Evolutionary conservation across 2,797 vertebrate genomes (phyloP), one percentile per base, ranked within the genome.

Genomic region (Huso huso): DNA sequence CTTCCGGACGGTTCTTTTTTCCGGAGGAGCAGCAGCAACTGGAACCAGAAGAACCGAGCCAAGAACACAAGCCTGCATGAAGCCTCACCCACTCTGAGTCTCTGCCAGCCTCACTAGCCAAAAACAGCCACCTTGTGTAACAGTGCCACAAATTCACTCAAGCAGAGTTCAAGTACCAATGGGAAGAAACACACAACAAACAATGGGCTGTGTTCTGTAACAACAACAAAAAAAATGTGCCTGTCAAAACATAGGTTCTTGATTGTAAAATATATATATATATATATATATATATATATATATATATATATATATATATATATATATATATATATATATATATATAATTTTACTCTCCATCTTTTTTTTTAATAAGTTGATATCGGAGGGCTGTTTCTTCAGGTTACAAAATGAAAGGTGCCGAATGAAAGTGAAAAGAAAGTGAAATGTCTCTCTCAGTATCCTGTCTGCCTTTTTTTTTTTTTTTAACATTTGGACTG

Each of bases 1-100:
- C 83, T 66, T 73, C 79, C 0, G 82, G 85, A 85, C 81, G 75
- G 74, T 90, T 89, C 85, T 76, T 71, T 73, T 90, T 88, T 72
- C 85, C 79, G 0, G 92, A 95, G 79, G 93, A 93, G 72, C 75
- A 73, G 67, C 57, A 81, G 69, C 83, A 86, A 55, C 79, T 67
- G 0, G 78, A 55, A 0, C 90, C 84, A 83, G 86, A 84, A 77
- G 78, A 63, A 72, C 66, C 70, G 62, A 71, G 78, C 72, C 75
- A 68, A 64, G 76, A 78, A 76, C 72, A 69, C 15, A 71, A 84
- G 70, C 69, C 10, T 23, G 79, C 78, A 79, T 85, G 83, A 87
- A 15, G 10, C 11, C 53, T 75, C 68, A 68, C 71, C 75, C 68
- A 70, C 71, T 72, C 68, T 62, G 55, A 58, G 15, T 66, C n/a